Conservation (phyloP, 2,113 vertebrate species). For the Cnemophilus loriae region DNA sequence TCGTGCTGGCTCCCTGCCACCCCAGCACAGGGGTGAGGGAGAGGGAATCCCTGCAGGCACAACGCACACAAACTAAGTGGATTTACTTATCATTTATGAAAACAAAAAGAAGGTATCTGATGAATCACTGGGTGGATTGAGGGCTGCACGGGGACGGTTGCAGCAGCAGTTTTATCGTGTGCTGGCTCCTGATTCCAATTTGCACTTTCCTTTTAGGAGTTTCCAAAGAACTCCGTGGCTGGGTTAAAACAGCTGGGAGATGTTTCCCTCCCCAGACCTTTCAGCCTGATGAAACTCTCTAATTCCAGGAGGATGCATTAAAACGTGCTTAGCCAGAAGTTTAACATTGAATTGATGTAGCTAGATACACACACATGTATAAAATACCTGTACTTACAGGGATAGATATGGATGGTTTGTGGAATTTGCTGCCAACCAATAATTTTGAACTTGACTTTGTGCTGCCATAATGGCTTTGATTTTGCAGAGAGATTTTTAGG, state of each 20-base stretch:
- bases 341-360: background rate
- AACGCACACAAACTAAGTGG: slow-evolving; percentile 20
- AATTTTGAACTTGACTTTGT: background rate
- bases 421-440: background rate
- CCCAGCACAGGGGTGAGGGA: slow-evolving; percentile 1
- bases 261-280: background rate
- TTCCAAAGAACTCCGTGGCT: background rate
- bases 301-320: background rate
- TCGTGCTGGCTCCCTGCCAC: slow-evolving; percentile 24
- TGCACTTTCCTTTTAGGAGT: background rate
- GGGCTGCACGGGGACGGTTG: background rate
- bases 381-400: background rate
- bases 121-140: background rate
- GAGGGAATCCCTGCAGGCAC: slow-evolving; percentile 42
- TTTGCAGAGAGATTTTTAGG: background rate
- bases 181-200: background rate
- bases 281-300: background rate
- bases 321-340: background rate
- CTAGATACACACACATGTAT: accelerated
- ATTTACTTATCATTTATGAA: slow-evolving; percentile 61
- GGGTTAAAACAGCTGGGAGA: background rate
- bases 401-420: no score
- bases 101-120: slow-evolving; percentile 47
- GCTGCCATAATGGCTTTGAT: background rate
- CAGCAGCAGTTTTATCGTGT: background rate